Percentiles rank a stretch among this genome's conserved stretches.
Conservation (phyloP, 2,888 invertebrate species). For the Drosophila falleni region DNA sequence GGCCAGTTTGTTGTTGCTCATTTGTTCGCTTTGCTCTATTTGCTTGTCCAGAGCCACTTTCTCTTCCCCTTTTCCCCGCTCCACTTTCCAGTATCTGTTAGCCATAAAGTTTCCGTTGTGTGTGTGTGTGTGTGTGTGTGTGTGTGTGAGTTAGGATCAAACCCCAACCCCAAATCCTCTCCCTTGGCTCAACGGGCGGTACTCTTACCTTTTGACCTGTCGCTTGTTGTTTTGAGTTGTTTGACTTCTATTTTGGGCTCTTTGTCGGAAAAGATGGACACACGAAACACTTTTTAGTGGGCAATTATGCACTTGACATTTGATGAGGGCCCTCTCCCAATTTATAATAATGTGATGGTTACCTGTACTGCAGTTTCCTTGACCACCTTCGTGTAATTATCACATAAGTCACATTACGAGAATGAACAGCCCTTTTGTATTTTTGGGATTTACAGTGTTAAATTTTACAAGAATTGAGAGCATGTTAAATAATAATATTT, state of each 20-base stretch:
- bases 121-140: conserved; percentile 1
- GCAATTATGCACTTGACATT: conserved; percentile 80
- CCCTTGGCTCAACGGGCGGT: conserved; percentile 32
- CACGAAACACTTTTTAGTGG: conserved; percentile 53
- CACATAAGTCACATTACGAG: conserved; percentile 20
- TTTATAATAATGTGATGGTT: conserved; percentile 7
- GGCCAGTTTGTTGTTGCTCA: conserved; percentile 49
- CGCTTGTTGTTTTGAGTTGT: conserved; percentile 28
- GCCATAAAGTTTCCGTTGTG: conserved; percentile 38
- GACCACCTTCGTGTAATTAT: conserved; percentile 49
- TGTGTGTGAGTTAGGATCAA: conserved; percentile 4
- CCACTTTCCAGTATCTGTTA: background rate
- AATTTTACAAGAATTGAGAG: background rate
- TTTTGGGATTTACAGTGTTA: background rate
- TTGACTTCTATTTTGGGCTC: conserved; percentile 43
- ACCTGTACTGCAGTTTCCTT: conserved; percentile 44
- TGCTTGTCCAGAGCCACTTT: conserved; percentile 52
- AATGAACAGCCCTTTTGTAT: background rate
- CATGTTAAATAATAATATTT: too few species aligned
- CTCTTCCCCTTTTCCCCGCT: conserved; percentile 12
- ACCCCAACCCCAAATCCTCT: conserved; percentile 5
- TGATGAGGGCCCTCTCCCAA: conserved; percentile 62
- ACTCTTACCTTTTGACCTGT: conserved; percentile 38
- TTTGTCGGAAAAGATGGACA: conserved; percentile 50
- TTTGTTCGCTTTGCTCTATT: conserved; percentile 52